These are phyloP conservation scores for Meliscaeva auricollis DNA, from an alignment of 2,888 invertebrate species.

Conservation along the genomic window DNA sequence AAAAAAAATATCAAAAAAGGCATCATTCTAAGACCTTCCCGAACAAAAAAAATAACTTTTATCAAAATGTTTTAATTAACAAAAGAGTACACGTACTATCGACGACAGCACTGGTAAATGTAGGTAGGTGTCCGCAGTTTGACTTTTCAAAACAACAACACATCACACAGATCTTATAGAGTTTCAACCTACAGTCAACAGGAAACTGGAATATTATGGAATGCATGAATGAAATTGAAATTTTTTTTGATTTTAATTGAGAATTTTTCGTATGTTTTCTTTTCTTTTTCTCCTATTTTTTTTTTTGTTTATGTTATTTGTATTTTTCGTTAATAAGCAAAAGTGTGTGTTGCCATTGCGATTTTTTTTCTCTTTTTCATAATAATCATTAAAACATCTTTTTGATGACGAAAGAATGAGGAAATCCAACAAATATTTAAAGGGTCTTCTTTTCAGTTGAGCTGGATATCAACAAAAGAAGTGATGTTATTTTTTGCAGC, in stretches of 20 bases:
- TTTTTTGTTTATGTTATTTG: too few relatives aligned
- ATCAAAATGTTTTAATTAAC: too few relatives aligned
- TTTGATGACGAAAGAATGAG: conserved; percentile 64
- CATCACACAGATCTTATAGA: not conserved
- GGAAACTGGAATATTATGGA: conserved; percentile 66
- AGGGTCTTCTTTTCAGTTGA: conserved; percentile 26
- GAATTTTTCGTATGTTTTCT: conserved; percentile 43
- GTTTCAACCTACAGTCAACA: conserved; percentile 57
- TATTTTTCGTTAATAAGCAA: conserved; percentile 1
- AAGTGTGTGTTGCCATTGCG: not conserved
- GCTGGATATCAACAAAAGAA: not conserved
- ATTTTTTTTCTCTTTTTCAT: conserved; percentile 11
- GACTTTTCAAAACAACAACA: conserved; percentile 9
- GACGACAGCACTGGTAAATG: conserved; percentile 7
- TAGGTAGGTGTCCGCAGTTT: conserved; percentile 50
- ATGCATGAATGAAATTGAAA: conserved; percentile 76
- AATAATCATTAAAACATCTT: conserved; percentile 53
- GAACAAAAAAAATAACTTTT: too few relatives aligned
- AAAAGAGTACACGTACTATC: too few relatives aligned
- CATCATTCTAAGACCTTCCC: not conserved
- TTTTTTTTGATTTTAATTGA: conserved; percentile 72
- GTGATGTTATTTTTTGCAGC: not conserved
- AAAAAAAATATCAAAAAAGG: not conserved
- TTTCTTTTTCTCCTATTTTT: too few relatives aligned
- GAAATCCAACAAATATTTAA: conserved; percentile 61